Evolutionary conservation across 2,797 vertebrate species (phyloP).

Genomic region (Hydrophis major): DNA sequence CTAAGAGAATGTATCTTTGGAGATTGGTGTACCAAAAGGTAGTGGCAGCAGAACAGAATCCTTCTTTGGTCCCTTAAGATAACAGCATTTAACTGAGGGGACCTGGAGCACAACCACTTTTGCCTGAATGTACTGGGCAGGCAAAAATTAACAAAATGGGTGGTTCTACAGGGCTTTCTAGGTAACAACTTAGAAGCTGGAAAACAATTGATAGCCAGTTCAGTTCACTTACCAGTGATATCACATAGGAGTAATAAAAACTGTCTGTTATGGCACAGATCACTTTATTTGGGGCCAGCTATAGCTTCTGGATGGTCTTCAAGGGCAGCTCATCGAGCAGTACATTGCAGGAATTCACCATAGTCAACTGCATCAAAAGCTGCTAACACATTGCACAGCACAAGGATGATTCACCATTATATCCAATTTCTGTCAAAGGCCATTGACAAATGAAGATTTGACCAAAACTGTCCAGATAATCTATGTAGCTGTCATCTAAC

Average conservation of each 20-base stretch:
- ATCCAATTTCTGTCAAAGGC: not conserved
- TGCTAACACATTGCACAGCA: not conserved
- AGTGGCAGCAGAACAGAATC: not conserved
- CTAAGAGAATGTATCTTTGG: not conserved
- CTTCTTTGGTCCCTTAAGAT: not conserved
- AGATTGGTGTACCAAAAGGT: not conserved
- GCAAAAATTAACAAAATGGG: not conserved
- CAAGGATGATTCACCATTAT: not conserved
- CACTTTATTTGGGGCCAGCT: not conserved
- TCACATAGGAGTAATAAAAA: not conserved
- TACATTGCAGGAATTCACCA: not conserved
- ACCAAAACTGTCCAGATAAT: not conserved
- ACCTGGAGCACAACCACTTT: not conserved
- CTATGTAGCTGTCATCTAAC: not conserved
- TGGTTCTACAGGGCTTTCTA: not conserved
- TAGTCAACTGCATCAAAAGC: not conserved
- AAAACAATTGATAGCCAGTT: not conserved
- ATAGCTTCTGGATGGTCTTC: not conserved
- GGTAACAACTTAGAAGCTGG: not conserved
- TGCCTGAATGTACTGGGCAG: not conserved
- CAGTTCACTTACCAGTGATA: not conserved
- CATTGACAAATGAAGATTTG: not conserved
- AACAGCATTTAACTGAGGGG: not conserved
- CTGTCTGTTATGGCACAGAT: not conserved
- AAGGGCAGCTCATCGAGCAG: not conserved